Base-by-base conservation (phyloP, 1,140 invertebrate species). In the Macrobrachium rosenbergii region DNA sequence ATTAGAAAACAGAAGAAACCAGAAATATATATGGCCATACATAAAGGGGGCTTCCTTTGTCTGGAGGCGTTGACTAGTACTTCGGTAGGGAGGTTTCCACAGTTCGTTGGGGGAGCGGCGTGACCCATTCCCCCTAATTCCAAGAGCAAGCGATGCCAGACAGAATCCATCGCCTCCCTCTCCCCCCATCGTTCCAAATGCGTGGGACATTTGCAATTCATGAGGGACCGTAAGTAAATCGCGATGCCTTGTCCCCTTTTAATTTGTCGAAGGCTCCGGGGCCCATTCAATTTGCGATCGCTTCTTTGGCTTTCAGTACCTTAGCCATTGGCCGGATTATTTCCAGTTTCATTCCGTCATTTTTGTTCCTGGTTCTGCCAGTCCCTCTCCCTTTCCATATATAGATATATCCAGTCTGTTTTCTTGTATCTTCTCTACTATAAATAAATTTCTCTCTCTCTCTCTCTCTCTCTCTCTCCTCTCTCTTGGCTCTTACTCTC, bases 141-240 rank as follows among this genome's bases (percentile, higher is more conserved):
- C 52, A 52, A 52, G 52, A 52, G 17, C 75, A 58, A 77, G 75
- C 59, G 75, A 58, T 58, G 45, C 45, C 52, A 52, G 52, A 52
- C 52, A 52, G 52, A 52, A 52, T 12, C 52, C 52, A 52, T 52
- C 8, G 12, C 52, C 7, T 12, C 52, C 52, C 52, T 12, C 52
- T 52, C 12, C 52, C 43, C 12, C 37, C 45, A 8, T 58, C 43
- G 23, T n/a, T 58, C 14, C 23, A 58, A 58, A 58, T 21, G 16
- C 37, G 19, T 5, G n/a, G 45, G 75, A 58, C 45, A 77, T 77
- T 77, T 77, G 75, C 75, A 77, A 77, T 77, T 77, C 75, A 77
- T 77, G 75, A 77, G 75, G 52, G 75, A 52, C 12, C 37, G 75
- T 77, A 77, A 77, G 75, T 21, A 77, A 77, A 77, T 77, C 75